Evolutionary conservation across 2,797 vertebrate species (phyloP), one percentile per base, ranked within the genome.

Genomic region (Clarias fuscus): DNA sequence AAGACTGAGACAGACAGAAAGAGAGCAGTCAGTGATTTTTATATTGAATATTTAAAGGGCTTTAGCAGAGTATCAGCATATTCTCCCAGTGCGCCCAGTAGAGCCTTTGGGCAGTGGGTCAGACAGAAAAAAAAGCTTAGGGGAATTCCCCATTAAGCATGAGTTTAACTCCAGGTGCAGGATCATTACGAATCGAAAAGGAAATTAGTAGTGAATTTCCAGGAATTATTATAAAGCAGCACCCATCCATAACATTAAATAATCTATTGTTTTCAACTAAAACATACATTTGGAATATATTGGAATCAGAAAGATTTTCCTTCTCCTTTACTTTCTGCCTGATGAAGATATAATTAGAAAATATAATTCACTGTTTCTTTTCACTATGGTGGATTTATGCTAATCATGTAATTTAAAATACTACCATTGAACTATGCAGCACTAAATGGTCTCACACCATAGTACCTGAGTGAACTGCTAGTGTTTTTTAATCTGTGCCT

Each of bases 21-120:
- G 59, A 43, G 64, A 61, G 73, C 68, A 43, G 79, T 43, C 86
- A 73, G 85, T 30, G 56, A 73, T 70, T 77, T 85, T 86, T 40
- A 67, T 84, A 62, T 58, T 87, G 88, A 85, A 90, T 89, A 89
- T 90, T 89, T 90, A 84, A 89, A 88, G 62, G 56, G 71, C 59
- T 82, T 83, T 83, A 79, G 83, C 30, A 70, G 85, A 86, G 82
- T 37, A 86, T 78, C 78, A 85, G 83, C 77, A 88, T 70, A 85
- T 85, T 87, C 56, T 65, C 81, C 72, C 59, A 83, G 79, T 64
- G 78, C 27, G 37, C 73, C 65, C 22, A 86, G 84, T 27, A 80
- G 37, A 37, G 67, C 78, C 87, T 85, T 84, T 83, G 22, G 75
- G 83, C 85, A 85, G 77, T 33, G 65, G 84, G 85, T 86, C 62